phyloP scores from a whole-genome alignment of 2,113 vertebrate species.

The Psittacara wagleri region DNA sequence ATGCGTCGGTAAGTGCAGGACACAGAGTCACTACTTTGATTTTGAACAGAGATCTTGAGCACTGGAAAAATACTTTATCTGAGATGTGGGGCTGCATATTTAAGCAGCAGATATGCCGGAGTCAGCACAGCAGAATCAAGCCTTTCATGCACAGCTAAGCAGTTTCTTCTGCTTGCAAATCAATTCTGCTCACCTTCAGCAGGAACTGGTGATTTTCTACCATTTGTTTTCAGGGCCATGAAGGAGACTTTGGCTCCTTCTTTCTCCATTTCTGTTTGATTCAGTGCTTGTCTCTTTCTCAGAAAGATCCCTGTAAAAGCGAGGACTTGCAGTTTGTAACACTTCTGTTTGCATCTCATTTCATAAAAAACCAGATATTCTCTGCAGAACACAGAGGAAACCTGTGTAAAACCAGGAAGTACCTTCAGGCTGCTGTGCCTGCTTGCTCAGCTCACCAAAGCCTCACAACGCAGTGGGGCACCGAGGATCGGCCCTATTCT shows the following conservation, averaged over 20 bases:
- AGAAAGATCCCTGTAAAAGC: neutral
- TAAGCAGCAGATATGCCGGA: neutral
- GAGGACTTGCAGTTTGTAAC: conserved; percentile 25
- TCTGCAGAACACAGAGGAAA: conserved; percentile 29
- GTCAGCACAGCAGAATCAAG: neutral
- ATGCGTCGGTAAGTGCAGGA: fast-evolving
- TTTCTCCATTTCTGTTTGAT: neutral
- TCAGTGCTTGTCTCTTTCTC: neutral
- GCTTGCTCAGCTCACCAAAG: neutral
- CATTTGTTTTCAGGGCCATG: neutral
- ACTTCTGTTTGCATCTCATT: neutral
- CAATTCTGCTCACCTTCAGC: neutral
- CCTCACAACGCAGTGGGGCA: fast-evolving
- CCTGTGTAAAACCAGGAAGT: conserved; percentile 57
- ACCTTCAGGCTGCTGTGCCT: neutral
- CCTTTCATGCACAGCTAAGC: conserved; percentile 8
- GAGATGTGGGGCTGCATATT: neutral
- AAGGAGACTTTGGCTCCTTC: neutral
- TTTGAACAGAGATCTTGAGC: neutral
- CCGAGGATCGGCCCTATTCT: neutral
- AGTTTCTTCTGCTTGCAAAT: neutral
- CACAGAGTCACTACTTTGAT: neutral
- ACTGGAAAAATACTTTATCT: neutral
- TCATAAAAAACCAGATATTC: neutral
- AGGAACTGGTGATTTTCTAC: neutral